phyloP scores from a whole-genome alignment of 2,797 vertebrate species.

The Mormyrops attenuatus region DNA sequence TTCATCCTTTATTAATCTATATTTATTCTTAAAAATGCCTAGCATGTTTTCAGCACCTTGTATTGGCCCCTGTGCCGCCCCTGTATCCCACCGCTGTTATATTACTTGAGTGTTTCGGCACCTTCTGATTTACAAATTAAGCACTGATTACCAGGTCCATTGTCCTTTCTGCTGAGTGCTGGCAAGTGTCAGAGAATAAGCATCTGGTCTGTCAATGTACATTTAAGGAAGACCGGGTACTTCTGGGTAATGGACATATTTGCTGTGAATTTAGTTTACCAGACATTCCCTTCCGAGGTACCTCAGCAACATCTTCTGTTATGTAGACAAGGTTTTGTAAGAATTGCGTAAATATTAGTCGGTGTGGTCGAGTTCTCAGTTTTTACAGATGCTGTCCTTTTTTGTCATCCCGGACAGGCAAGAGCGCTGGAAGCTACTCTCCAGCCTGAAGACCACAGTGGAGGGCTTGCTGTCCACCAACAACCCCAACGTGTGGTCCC shows the following conservation, averaged over 20 bases:
- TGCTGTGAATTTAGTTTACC: not conserved
- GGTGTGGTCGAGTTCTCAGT: not conserved
- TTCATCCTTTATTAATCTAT: not conserved
- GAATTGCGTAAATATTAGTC: not conserved
- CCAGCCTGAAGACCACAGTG: constrained; percentile 89
- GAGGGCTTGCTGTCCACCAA: constrained; percentile 89
- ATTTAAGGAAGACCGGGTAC: not conserved
- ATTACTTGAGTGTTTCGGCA: not conserved
- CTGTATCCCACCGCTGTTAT: not conserved
- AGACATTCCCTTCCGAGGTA: not conserved
- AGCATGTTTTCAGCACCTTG: not conserved
- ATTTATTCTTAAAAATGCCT: not conserved
- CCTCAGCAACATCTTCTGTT: not conserved
- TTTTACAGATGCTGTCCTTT: not conserved
- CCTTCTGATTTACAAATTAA: not conserved
- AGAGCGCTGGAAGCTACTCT: constrained; percentile 91
- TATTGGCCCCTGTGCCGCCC: not conserved
- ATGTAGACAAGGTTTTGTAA: not conserved
- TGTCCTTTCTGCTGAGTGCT: not conserved
- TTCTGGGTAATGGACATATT: not conserved
- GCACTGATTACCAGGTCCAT: not conserved
- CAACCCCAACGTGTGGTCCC: constrained; percentile 93
- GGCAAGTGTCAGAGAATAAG: not conserved
- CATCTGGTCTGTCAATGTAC: not conserved
- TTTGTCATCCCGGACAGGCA: constrained; percentile 52